Evolutionary conservation across 2,113 vertebrate species (phyloP), one percentile per base, ranked within the genome.

Genomic region (Xiphophorus hellerii): DNA sequence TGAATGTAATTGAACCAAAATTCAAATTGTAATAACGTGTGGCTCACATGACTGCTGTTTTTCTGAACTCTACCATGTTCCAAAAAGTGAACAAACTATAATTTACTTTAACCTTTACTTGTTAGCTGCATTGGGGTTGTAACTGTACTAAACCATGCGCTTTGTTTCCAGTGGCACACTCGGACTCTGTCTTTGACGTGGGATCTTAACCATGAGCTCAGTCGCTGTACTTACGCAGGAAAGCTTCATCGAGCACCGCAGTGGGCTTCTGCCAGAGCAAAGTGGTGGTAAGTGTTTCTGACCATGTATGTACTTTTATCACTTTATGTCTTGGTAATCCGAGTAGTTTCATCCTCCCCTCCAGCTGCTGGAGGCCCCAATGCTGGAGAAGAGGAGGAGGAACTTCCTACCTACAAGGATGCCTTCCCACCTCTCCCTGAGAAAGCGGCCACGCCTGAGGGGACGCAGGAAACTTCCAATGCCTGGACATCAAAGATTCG

Each of bases 191-290:
- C 95, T 96, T 93, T 64, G 93, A 87, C 90, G 95, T 95, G 95
- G 95, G 94, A 96, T 96, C 95, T 96, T 94, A 91, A 96, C 96
- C 96, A 99, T 99, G 98, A 99, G 98, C 96, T 99, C 98, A 80
- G 97, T 99, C 92, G 98, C 98, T 92, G 98, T 99, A 96, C 94
- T 99, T 96, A 99, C 98, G 92, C 97, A 98, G 91, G 98, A 99
- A 96, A 98, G 96, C 95, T 99, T 99, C 87, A 98, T 97, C 83
- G 98, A 99, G 93, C 98, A 98, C 93, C 97, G 98, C 92, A 98
- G 96, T 81, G 98, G 98, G 87, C 97, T 99, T 88, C 73, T 96
- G 91, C 95, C 95, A 54, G 97, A 98, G 87, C 95, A 99, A 73
- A 94, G 95, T 84, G 96, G 95, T 94, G 68, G 78, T 98, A 75